Conservation (phyloP, 2,888 invertebrate genomes). For the Matsumyia berberina region DNA sequence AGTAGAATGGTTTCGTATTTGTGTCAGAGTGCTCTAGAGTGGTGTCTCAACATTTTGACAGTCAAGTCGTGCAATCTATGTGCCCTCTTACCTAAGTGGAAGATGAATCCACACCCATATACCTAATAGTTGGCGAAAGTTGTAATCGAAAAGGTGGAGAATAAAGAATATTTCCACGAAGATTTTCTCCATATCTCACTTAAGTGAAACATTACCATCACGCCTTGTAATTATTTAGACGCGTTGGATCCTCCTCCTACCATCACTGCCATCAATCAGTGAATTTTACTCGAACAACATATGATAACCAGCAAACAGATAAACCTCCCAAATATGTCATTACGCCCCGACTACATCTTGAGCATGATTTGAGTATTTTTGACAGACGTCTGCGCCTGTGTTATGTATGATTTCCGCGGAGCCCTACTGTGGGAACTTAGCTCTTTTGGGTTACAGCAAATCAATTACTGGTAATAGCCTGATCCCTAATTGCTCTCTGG, state of each 20-base stretch:
- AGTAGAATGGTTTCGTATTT: too few species aligned
- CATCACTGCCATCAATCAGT: constrained; percentile 3
- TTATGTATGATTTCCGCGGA: neutral
- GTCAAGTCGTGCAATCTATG: too few species aligned
- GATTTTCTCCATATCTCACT: neutral
- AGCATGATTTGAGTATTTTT: neutral
- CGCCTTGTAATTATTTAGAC: neutral
- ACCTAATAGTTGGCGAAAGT: neutral
- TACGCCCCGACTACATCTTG: neutral
- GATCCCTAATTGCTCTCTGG: constrained; percentile 1
- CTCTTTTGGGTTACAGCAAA: neutral
- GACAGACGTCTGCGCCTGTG: neutral
- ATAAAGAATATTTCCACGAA: neutral
- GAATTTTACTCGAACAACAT: neutral
- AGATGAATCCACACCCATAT: too few species aligned
- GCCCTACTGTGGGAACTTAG: neutral
- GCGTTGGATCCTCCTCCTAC: neutral
- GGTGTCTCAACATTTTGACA: too few species aligned
- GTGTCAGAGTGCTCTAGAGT: too few species aligned
- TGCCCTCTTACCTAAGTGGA: too few species aligned
- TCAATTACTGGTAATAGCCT: constrained; percentile 4
- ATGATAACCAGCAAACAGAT: neutral
- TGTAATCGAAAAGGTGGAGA: neutral
- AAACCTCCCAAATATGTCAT: neutral
- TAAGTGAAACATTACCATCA: neutral